Evolutionary conservation across 2,888 invertebrate species (phyloP).

Genomic region (Steinernema scapterisci): DNA sequence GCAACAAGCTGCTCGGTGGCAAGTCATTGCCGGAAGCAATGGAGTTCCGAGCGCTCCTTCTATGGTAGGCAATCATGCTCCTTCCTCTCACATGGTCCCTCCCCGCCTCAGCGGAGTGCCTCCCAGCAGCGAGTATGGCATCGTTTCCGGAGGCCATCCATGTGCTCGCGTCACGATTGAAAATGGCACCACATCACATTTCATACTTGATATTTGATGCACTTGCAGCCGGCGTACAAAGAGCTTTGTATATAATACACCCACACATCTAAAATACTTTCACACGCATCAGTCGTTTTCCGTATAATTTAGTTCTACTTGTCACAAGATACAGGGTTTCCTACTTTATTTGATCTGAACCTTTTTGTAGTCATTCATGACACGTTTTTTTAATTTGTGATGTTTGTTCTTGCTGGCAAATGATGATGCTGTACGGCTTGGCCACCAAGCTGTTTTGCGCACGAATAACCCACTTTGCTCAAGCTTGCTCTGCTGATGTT

Average conservation of each 20-base stretch:
- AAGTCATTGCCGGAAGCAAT: neutral
- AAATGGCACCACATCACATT: constrained; percentile 23
- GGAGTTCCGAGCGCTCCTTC: constrained; percentile 23
- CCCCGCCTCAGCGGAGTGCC: constrained; percentile 12
- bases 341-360: constrained; percentile 30
- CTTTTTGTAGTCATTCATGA: constrained; percentile 25
- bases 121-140: constrained; percentile 28
- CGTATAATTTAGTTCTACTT: constrained; percentile 13
- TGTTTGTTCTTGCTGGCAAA: constrained; percentile 27
- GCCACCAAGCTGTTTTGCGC: constrained; percentile 14
- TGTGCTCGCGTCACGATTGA: constrained; percentile 20
- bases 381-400: neutral
- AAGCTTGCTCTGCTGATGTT: neutral
- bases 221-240: constrained; percentile 7
- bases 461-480: constrained; percentile 28
- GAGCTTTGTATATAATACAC: constrained; percentile 23
- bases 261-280: no score
- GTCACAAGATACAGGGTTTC: constrained; percentile 31
- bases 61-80: constrained; percentile 32
- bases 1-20: constrained; percentile 8
- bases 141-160: constrained; percentile 16
- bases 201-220: constrained; percentile 26
- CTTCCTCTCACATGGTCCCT: constrained; percentile 19
- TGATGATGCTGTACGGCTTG: neutral
- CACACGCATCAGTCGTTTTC: neutral